Percentiles rank a stretch among this genome's conserved stretches.
phyloP scores from a whole-genome alignment of 2,113 vertebrate species.

The Anarrhichthys ocellatus region DNA sequence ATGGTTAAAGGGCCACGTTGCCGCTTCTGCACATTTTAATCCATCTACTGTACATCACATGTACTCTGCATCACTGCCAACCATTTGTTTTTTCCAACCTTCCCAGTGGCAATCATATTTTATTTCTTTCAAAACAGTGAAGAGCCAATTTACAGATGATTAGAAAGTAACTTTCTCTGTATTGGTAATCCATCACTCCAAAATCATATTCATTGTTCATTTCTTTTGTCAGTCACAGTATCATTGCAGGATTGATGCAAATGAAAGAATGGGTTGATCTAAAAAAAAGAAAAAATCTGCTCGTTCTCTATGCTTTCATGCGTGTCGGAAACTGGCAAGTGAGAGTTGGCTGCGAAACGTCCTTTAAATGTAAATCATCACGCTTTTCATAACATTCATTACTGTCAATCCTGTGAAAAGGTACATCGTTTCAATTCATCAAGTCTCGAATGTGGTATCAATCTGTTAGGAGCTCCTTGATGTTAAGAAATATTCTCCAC shows the following conservation, averaged over 20 bases:
- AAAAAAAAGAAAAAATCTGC: not conserved
- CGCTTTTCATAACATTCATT: not conserved
- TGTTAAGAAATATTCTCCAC: not conserved
- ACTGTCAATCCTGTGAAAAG: not conserved
- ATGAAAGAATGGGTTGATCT: not conserved
- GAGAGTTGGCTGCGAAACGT: not conserved
- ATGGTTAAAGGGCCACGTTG: slow-evolving; percentile 29
- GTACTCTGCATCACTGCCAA: slow-evolving; percentile 7
- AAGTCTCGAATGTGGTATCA: not conserved
- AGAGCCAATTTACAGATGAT: not conserved
- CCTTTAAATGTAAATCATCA: slow-evolving; percentile 11
- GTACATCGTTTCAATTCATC: not conserved
- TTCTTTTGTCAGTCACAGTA: not conserved
- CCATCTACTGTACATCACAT: slow-evolving; percentile 33
- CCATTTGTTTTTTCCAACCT: not conserved
- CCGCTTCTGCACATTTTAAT: slow-evolving; percentile 32
- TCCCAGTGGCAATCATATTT: not conserved
- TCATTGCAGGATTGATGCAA: not conserved
- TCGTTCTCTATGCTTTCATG: not conserved
- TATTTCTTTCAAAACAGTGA: not conserved
- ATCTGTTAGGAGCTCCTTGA: not conserved
- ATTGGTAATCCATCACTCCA: not conserved
- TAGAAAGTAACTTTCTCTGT: not conserved
- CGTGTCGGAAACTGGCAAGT: not conserved
- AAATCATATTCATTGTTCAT: not conserved